Evolutionary conservation across 2,888 invertebrate species (phyloP).

Genomic region (Hemithea aestivaria): DNA sequence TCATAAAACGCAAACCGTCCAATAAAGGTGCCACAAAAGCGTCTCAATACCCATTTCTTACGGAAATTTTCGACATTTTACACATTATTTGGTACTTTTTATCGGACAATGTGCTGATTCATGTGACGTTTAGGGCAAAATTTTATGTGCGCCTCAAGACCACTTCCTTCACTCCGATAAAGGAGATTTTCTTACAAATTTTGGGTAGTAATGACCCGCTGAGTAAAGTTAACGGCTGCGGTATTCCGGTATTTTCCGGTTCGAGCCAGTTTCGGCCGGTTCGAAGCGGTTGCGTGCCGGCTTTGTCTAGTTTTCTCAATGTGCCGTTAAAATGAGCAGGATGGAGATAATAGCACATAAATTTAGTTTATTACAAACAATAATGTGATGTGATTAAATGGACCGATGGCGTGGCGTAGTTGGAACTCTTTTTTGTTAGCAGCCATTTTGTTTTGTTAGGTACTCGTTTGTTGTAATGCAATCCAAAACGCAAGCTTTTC

Average conservation of each 20-base stretch:
- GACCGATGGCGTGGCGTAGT: conserved; percentile 2
- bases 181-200: conserved; percentile 31
- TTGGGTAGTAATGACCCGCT: conserved; percentile 29
- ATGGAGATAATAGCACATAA: conserved; percentile 18
- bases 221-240: conserved; percentile 25
- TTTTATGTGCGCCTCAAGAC: conserved; percentile 23
- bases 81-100: conserved; percentile 19
- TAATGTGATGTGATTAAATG: conserved; percentile 15
- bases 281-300: conserved; percentile 19
- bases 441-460: too few relatives aligned
- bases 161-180: conserved; percentile 24
- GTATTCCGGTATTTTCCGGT: conserved; percentile 26
- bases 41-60: conserved; percentile 13
- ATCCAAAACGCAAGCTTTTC: too few relatives aligned
- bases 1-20: conserved; percentile 7
- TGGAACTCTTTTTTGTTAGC: not conserved
- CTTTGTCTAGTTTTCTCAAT: conserved; percentile 22
- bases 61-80: conserved; percentile 11
- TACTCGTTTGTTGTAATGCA: too few relatives aligned
- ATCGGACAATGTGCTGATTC: conserved; percentile 22
- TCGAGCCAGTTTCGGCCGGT: conserved; percentile 20
- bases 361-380: conserved; percentile 22
- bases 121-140: conserved; percentile 20
- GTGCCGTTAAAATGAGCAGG: conserved; percentile 17
- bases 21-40: conserved; percentile 11